Conservation (phyloP, 2,797 vertebrate species). For the Fistularia commersonii region DNA sequence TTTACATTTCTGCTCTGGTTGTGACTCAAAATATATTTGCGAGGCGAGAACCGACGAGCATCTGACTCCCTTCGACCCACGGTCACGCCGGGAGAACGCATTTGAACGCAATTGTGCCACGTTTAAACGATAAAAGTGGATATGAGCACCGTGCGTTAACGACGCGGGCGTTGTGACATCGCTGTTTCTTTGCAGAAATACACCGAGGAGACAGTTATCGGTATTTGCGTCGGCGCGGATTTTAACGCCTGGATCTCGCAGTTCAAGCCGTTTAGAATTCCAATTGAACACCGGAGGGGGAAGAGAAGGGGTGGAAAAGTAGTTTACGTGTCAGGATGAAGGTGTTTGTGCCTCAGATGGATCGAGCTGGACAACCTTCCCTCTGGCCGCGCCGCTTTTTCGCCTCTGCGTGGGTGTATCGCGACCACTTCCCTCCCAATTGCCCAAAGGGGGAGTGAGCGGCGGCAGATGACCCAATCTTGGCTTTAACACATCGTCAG, state of each 20-base stretch:
- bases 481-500: no score
- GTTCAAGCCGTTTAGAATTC: constrained; percentile 25
- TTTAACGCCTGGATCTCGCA: constrained; percentile 39
- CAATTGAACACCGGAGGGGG: constrained; percentile 12
- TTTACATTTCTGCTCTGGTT: background rate
- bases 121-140: background rate
- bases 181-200: constrained; percentile 43
- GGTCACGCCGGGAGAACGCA: no score
- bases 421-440: constrained; percentile 5
- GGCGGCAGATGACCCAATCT: no score
- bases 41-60: no score
- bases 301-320: background rate
- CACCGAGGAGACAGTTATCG: constrained; percentile 26
- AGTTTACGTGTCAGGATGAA: constrained; percentile 5
- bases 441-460: no score
- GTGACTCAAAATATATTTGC: background rate
- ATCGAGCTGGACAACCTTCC: constrained; percentile 22
- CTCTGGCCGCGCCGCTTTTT: constrained; percentile 8
- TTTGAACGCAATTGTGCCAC: no score
- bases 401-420: constrained; percentile 19
- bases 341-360: constrained; percentile 24
- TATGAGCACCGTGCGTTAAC: background rate
- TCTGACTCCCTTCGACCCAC: background rate
- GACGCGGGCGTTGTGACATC: constrained; percentile 11
- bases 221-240: constrained; percentile 45